Base-by-base conservation (phyloP, 2,888 invertebrate species). In the Psylliodes chrysocephalus region DNA sequence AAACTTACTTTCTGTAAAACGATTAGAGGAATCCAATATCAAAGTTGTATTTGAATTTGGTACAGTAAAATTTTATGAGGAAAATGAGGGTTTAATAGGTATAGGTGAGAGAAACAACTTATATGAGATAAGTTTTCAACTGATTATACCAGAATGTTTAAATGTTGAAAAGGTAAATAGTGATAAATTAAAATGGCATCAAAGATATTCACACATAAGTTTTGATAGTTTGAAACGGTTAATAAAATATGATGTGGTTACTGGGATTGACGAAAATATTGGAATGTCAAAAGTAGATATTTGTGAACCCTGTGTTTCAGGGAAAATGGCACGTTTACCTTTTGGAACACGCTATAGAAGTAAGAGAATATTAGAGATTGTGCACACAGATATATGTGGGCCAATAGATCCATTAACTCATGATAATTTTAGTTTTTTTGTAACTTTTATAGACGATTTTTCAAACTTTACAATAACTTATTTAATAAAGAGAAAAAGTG, bases 271-370 rank as follows among this genome's bases (percentile, higher is more conserved):
- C n/a, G n/a, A n/a, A n/a, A n/a, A n/a, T 28, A 30, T 67, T 52
- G 60, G 55, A 28, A 54, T 65, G 12, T 33, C 59, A 30, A 42
- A 53, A 19, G 51, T 64, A 19, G 57, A 60, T 38, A 63, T 70
- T 56, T 70, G 67, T 51, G 66, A 67, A 52, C 42, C 25, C 7
- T 25, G 25, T 25, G 7, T 7, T 5, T 3, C 3, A 7, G 25
- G 25, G 7, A 25, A 25, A 25, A 25, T 25, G 25, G 25, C 25
- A 25, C 3, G 25, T 5, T 5, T 5, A 5, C 25, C 25, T 25
- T 61, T 14, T 70, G 66, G 25, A 5, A 5, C 7, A 25, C 4
- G 7, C 7, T 25, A 25, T 25, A 25, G n/a, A n/a, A n/a, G n/a
- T n/a, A n/a, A n/a, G n/a, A n/a, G n/a, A n/a, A n/a, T n/a, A n/a